Percentiles rank a stretch among this genome's conserved stretches.
phyloP scores from a whole-genome alignment of 2,113 vertebrate species.

The Upupa epops region DNA sequence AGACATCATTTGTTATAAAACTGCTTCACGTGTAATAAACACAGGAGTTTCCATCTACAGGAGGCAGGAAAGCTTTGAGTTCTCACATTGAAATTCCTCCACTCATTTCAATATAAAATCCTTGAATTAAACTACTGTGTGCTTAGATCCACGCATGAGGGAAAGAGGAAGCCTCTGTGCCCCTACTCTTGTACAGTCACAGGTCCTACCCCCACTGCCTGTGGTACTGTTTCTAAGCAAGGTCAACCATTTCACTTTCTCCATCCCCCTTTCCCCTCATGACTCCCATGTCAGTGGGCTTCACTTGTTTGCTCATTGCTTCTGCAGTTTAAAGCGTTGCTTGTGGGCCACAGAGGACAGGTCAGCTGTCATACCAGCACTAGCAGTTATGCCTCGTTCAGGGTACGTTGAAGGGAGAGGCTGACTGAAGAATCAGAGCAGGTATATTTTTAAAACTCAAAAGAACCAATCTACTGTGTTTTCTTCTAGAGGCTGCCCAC shows the following conservation, averaged over 20 bases:
- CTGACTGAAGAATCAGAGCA: background rate
- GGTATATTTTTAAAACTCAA: background rate
- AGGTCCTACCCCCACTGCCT: background rate
- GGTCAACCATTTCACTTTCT: slow-evolving; percentile 4
- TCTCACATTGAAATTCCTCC: background rate
- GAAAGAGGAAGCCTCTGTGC: background rate
- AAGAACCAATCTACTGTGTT: background rate
- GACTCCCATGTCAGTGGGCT: background rate
- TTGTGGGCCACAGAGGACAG: background rate
- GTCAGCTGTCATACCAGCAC: background rate
- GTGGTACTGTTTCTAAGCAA: background rate
- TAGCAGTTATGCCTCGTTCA: background rate
- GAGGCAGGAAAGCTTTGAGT: background rate
- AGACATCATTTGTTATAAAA: background rate
- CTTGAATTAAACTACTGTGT: background rate
- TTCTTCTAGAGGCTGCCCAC: background rate
- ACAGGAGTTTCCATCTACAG: background rate
- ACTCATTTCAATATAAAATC: background rate
- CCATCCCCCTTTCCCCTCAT: slow-evolving; percentile 32
- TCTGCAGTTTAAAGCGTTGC: background rate
- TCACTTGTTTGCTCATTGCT: slow-evolving; percentile 44
- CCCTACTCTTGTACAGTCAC: background rate
- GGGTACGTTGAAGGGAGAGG: background rate
- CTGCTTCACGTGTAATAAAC: background rate
- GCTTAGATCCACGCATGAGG: background rate